phyloP scores from a whole-genome alignment of 1,140 invertebrate genomes.

The Trichonephila inaurata region DNA sequence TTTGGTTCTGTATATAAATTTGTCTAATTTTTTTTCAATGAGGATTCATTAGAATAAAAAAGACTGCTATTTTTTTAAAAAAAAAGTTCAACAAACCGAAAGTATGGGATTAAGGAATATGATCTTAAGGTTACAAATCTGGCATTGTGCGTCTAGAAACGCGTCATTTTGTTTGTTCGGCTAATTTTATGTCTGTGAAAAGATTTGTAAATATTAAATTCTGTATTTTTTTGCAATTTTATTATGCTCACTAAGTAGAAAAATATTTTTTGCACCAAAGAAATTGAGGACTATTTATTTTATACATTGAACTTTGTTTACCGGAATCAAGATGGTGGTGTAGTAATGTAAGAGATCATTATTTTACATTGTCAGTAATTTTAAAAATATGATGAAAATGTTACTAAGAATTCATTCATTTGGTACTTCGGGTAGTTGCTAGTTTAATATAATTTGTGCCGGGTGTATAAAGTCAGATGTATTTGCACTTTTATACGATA shows the following conservation, averaged over 20 bases:
- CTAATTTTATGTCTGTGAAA: slow-evolving; percentile 19
- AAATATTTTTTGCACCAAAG: not conserved
- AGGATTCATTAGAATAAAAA: no score
- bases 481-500: not conserved
- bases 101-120: not conserved
- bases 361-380: slow-evolving; percentile 1
- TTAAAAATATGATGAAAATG: not conserved
- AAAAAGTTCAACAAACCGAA: slow-evolving; percentile 9
- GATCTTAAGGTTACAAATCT: slow-evolving; percentile 39
- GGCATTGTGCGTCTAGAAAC: slow-evolving; percentile 50
- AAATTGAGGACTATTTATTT: not conserved
- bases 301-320: not conserved
- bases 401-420: not conserved
- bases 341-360: slow-evolving; percentile 34
- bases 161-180: slow-evolving; percentile 60
- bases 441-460: not conserved
- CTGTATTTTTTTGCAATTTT: not conserved
- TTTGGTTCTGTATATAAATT: no score
- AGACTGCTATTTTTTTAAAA: not conserved
- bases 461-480: not conserved
- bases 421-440: not conserved
- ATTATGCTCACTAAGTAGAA: not conserved
- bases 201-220: slow-evolving; percentile 11
- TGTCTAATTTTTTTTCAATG: no score
- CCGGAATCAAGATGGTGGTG: slow-evolving; percentile 50